These are phyloP conservation scores for Heliothis subflexa DNA, from an alignment of 1,140 invertebrate genomes.

Conservation along the genomic window DNA sequence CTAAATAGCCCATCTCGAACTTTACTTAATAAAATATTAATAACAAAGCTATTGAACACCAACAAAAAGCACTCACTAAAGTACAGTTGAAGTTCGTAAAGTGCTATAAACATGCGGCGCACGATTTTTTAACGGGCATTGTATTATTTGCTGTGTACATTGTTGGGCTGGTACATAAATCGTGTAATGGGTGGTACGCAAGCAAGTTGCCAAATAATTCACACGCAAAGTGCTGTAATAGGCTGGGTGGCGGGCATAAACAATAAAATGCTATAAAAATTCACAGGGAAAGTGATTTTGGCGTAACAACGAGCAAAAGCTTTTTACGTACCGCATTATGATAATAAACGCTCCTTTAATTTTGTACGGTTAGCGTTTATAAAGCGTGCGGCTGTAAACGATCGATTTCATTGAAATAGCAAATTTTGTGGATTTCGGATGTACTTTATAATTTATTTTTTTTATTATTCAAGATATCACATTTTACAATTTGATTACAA, in stretches of 20 bases:
- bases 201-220: conserved; percentile 75
- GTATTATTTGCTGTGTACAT: conserved; percentile 35
- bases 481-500: too few relatives aligned
- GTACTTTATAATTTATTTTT: background rate
- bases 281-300: conserved; percentile 59
- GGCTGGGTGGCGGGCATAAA: conserved; percentile 65
- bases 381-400: background rate
- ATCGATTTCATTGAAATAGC: conserved; percentile 4
- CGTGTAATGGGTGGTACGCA: conserved; percentile 59
- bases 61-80: conserved; percentile 5
- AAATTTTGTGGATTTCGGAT: background rate
- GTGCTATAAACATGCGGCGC: conserved; percentile 23
- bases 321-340: conserved; percentile 44
- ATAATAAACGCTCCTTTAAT: conserved; percentile 41
- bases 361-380: conserved; percentile 24
- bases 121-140: conserved; percentile 35
- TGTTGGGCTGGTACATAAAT: conserved; percentile 58
- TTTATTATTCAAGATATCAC: too few relatives aligned
- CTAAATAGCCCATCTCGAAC: background rate
- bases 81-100: conserved; percentile 18
- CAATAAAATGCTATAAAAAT: conserved; percentile 78
- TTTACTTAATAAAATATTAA: conserved; percentile 21
- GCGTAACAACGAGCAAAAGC: conserved; percentile 37
- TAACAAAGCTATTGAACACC: background rate
- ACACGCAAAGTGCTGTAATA: conserved; percentile 69